These are phyloP conservation scores for Adelosebastes latens DNA, from an alignment of 2,797 vertebrate species.

Conservation along the genomic window DNA sequence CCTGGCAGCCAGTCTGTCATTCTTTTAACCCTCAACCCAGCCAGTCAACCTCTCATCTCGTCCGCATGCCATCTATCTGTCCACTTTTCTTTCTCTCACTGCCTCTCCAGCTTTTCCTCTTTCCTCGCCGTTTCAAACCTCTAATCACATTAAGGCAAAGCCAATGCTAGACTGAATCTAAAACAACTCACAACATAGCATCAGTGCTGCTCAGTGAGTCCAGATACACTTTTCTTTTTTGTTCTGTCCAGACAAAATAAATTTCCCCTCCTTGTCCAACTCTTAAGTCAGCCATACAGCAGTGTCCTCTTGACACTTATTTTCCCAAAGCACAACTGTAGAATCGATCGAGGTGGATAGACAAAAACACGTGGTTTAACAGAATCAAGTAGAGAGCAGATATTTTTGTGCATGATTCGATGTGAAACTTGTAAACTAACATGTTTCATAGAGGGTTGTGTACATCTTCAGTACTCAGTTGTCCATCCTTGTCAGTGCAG, in stretches of 20 bases:
- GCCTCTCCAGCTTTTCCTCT: slow-evolving; percentile 18
- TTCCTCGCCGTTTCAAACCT: slow-evolving; percentile 43
- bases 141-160: slow-evolving; percentile 50
- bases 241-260: slow-evolving; percentile 49
- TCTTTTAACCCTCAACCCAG: slow-evolving; percentile 35
- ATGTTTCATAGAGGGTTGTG: background rate
- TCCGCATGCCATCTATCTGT: slow-evolving; percentile 27
- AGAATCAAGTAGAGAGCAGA: background rate
- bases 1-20: slow-evolving; percentile 46
- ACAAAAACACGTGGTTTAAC: background rate
- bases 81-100: slow-evolving; percentile 21
- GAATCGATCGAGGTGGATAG: background rate
- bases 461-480: background rate
- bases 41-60: slow-evolving; percentile 38
- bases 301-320: slow-evolving; percentile 31
- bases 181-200: slow-evolving; percentile 34
- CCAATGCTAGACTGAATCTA: slow-evolving; percentile 32
- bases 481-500: background rate
- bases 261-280: slow-evolving; percentile 36
- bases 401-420: background rate
- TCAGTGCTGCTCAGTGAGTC: slow-evolving; percentile 16
- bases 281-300: slow-evolving; percentile 27
- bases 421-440: background rate
- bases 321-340: slow-evolving; percentile 8
- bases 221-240: slow-evolving; percentile 29